phyloP scores from a whole-genome alignment of 2,888 invertebrate genomes.

The Acanthosepion pharaonis region DNA sequence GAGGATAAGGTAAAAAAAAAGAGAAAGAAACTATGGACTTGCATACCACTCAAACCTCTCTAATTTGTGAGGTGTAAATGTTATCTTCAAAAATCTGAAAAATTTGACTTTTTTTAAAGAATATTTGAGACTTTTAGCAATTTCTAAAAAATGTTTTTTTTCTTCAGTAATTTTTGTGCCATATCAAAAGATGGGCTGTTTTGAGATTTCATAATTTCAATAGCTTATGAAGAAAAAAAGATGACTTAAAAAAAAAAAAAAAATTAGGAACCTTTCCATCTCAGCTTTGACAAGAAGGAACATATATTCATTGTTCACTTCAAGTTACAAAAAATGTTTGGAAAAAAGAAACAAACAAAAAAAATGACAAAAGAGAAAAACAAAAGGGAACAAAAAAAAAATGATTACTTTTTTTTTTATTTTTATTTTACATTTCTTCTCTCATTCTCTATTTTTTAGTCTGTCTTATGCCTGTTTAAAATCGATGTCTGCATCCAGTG shows the following conservation, averaged over 20 bases:
- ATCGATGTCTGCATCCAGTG: constrained; percentile 12
- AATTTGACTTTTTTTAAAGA: background rate
- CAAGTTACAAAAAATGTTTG: background rate
- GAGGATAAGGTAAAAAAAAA: background rate
- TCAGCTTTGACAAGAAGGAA: background rate
- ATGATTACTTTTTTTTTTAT: background rate
- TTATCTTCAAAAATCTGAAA: background rate
- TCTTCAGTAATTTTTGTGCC: background rate
- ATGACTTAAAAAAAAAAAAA: no score
- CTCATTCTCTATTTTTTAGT: background rate
- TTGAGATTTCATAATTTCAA: constrained; percentile 3
- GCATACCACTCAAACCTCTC: background rate
- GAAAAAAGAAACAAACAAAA: background rate
- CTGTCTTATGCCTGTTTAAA: background rate
- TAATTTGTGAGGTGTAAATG: background rate
- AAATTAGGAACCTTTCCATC: no score
- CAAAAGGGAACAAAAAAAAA: background rate
- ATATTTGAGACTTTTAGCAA: background rate
- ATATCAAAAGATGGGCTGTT: background rate
- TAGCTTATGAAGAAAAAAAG: background rate
- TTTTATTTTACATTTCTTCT: background rate
- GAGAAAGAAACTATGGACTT: background rate
- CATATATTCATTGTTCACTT: constrained; percentile 15
- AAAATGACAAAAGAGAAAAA: background rate
- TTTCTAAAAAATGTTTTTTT: background rate